These are phyloP conservation scores for Uloborus diversus DNA, from an alignment of 1,140 invertebrate species.

Conservation along the genomic window DNA sequence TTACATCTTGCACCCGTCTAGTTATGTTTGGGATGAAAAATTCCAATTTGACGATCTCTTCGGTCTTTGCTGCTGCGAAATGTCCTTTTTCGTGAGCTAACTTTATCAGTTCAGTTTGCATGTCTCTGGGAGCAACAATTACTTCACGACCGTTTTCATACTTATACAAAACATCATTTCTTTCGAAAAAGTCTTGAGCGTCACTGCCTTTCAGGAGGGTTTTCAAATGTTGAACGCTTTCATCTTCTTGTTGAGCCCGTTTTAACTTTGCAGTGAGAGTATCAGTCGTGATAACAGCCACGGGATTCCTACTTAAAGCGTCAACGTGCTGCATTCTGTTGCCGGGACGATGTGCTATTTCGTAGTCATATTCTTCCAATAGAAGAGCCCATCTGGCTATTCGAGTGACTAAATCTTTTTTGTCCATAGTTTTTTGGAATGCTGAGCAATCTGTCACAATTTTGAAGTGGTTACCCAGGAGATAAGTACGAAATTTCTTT, in stretches of 20 bases:
- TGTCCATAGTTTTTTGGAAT: not conserved
- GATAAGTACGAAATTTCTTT: constrained; percentile 15
- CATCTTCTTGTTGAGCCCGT: not conserved
- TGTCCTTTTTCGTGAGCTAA: too few species aligned
- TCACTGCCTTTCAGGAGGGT: not conserved
- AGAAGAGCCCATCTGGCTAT: constrained; percentile 16
- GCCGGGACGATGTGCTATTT: constrained; percentile 22
- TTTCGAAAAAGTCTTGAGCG: not conserved
- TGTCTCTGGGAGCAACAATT: too few species aligned
- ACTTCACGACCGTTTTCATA: constrained; percentile 4
- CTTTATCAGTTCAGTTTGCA: too few species aligned
- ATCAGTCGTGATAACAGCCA: not conserved
- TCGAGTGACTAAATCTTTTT: not conserved
- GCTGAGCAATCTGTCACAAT: not conserved
- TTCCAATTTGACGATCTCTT: not conserved
- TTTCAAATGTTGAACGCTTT: not conserved
- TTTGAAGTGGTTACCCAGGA: constrained; percentile 4
- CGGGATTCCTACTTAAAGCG: constrained; percentile 14
- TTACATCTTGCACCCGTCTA: not conserved
- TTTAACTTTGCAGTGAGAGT: too few species aligned
- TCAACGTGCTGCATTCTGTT: constrained; percentile 7
- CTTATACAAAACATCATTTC: constrained; percentile 13
- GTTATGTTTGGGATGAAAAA: not conserved
- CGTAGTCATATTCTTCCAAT: constrained; percentile 15
- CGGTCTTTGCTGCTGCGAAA: too few species aligned